Evolutionary conservation across 2,797 vertebrate species (phyloP).

Genomic region (Tadarida brasiliensis): DNA sequence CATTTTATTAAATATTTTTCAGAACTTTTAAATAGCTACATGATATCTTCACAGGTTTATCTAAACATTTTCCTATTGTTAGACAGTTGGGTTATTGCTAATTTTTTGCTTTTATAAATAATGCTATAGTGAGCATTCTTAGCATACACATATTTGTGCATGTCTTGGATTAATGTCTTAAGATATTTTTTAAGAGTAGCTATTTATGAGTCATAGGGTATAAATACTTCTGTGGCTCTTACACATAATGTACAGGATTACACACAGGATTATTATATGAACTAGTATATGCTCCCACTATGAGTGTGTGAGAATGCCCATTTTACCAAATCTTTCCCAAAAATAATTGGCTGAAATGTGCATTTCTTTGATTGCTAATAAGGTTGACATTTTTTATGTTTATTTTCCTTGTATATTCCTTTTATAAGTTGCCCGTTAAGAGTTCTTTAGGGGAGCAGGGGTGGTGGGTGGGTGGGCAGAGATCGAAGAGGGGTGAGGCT

Average conservation of each 20-base stretch:
- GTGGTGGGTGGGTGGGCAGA: too few relatives aligned
- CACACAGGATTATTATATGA: conserved; percentile 28
- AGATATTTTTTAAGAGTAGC: neutral
- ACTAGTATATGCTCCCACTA: neutral
- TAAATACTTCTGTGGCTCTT: conserved; percentile 8
- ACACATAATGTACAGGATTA: neutral
- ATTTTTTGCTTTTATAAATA: conserved; percentile 26
- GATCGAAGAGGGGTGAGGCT: too few relatives aligned
- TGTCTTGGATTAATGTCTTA: conserved; percentile 3
- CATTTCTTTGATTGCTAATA: too few relatives aligned
- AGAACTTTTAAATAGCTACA: neutral
- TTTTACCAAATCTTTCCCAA: neutral
- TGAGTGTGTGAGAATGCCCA: neutral
- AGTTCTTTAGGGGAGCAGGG: too few relatives aligned
- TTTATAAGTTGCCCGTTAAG: too few relatives aligned
- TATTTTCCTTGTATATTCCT: too few relatives aligned
- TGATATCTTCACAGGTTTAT: neutral
- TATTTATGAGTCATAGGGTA: neutral
- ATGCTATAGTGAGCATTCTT: neutral
- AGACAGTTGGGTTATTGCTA: neutral
- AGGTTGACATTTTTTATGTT: too few relatives aligned
- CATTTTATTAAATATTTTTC: conserved; percentile 32
- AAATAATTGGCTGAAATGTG: too few relatives aligned
- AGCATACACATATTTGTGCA: neutral
- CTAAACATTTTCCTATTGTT: neutral